A percentile compares a stretch with the other conserved stretches of the same genome.
Evolutionary conservation across 2,888 invertebrate species (phyloP).

Genomic region (Cheilosia scutellata): DNA sequence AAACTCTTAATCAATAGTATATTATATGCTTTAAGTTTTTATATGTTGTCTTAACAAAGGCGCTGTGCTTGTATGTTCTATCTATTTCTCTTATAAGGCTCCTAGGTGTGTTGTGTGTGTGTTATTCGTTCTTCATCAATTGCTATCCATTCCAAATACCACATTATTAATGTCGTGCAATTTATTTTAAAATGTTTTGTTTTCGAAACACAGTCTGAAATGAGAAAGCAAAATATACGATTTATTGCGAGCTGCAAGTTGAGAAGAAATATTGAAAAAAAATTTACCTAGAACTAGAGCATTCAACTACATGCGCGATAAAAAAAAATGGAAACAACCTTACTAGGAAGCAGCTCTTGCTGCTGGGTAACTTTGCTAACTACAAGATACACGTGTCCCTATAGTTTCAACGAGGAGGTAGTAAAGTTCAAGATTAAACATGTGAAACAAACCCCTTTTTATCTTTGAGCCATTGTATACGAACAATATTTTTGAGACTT

Average conservation of each 20-base stretch:
- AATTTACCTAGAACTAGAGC: too few relatives aligned
- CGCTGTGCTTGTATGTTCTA: conserved; percentile 12
- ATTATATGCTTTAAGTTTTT: not conserved
- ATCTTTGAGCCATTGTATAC: too few relatives aligned
- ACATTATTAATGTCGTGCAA: conserved; percentile 30
- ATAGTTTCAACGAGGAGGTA: too few relatives aligned
- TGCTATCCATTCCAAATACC: conserved; percentile 51
- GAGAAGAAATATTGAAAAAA: not conserved
- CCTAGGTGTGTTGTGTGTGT: conserved; percentile 47
- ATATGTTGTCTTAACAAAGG: conserved; percentile 34
- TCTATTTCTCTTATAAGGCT: conserved; percentile 55
- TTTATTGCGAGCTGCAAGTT: not conserved
- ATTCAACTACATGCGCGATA: too few relatives aligned
- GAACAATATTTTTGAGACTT: too few relatives aligned
- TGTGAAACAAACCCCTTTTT: too few relatives aligned
- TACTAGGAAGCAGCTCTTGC: too few relatives aligned
- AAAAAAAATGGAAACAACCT: too few relatives aligned
- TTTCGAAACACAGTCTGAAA: conserved; percentile 67
- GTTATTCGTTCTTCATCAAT: conserved; percentile 47
- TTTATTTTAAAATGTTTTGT: conserved; percentile 46
- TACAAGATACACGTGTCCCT: too few relatives aligned
- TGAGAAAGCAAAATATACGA: conserved; percentile 2
- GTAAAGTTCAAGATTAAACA: too few relatives aligned
- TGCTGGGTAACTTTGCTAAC: too few relatives aligned
- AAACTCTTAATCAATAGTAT: conserved; percentile 15